Conservation (phyloP, 2,888 invertebrate genomes). For the Amphipyra berbera region DNA sequence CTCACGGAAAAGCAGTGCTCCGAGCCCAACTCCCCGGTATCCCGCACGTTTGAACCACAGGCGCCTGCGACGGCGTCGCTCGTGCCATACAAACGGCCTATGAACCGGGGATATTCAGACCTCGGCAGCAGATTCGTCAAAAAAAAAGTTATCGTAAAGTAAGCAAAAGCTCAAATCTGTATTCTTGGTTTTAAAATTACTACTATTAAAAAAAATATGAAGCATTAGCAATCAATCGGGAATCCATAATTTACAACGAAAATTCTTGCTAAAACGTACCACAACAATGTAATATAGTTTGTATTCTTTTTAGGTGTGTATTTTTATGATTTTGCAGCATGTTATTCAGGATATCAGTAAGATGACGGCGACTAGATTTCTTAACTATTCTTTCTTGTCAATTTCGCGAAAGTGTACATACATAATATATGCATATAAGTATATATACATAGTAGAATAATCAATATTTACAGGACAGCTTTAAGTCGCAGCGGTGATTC, state of each 20-base stretch:
- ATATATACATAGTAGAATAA: slow-evolving; percentile 36
- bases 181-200: too few relatives aligned
- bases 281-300: too few relatives aligned
- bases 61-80: slow-evolving; percentile 84
- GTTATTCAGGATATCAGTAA: too few relatives aligned
- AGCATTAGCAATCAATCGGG: too few relatives aligned
- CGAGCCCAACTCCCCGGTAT: slow-evolving; percentile 94
- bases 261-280: too few relatives aligned
- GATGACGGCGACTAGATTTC: too few relatives aligned
- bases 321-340: too few relatives aligned
- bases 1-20: slow-evolving; percentile 94
- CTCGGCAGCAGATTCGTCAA: slow-evolving; percentile 93
- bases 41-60: slow-evolving; percentile 87
- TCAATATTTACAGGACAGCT: slow-evolving; percentile 77
- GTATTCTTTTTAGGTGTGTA: too few relatives aligned
- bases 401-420: not conserved
- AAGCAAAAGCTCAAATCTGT: slow-evolving; percentile 58
- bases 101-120: slow-evolving; percentile 93
- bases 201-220: too few relatives aligned
- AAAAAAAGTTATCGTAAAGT: slow-evolving; percentile 96
- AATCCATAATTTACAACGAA: too few relatives aligned
- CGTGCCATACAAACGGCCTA: slow-evolving; percentile 87
- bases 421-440: slow-evolving; percentile 29
- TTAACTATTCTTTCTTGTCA: not conserved
- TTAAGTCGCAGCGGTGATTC: slow-evolving; percentile 82